Conservation (phyloP, 2,888 invertebrate species). For the Dynastes tityus region DNA sequence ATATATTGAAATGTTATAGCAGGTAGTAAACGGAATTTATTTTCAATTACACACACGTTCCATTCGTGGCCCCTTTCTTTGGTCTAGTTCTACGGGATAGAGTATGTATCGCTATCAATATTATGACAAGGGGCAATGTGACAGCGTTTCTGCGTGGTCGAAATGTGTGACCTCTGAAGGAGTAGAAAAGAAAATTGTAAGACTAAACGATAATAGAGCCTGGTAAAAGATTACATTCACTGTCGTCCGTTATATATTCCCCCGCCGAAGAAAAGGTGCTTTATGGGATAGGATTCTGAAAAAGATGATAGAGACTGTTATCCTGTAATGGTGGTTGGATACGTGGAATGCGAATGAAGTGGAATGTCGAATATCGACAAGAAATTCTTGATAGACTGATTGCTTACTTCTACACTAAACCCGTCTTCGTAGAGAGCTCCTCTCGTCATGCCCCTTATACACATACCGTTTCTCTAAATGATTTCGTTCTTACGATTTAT, state of each 20-base stretch:
- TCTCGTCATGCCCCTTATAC: neutral
- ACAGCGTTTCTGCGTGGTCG: slow-evolving; percentile 26
- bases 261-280: slow-evolving; percentile 27
- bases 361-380: slow-evolving; percentile 56
- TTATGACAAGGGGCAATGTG: slow-evolving; percentile 2
- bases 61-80: neutral
- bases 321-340: slow-evolving; percentile 54
- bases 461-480: slow-evolving; percentile 41
- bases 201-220: slow-evolving; percentile 45
- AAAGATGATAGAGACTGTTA: slow-evolving; percentile 55
- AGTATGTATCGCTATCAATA: slow-evolving; percentile 21
- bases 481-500: slow-evolving; percentile 36
- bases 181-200: slow-evolving; percentile 34
- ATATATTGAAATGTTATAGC: slow-evolving; percentile 7
- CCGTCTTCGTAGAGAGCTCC: neutral
- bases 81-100: neutral
- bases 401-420: slow-evolving; percentile 49
- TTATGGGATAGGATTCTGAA: slow-evolving; percentile 42
- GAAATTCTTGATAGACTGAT: slow-evolving; percentile 55
- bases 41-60: neutral
- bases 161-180: slow-evolving; percentile 29
- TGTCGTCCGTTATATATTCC: slow-evolving; percentile 28
- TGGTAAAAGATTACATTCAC: slow-evolving; percentile 42
- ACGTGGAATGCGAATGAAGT: slow-evolving; percentile 55
- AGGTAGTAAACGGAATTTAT: slow-evolving; percentile 1